Conservation (phyloP, 2,888 invertebrate genomes). For the Hyposoter dolosus region DNA sequence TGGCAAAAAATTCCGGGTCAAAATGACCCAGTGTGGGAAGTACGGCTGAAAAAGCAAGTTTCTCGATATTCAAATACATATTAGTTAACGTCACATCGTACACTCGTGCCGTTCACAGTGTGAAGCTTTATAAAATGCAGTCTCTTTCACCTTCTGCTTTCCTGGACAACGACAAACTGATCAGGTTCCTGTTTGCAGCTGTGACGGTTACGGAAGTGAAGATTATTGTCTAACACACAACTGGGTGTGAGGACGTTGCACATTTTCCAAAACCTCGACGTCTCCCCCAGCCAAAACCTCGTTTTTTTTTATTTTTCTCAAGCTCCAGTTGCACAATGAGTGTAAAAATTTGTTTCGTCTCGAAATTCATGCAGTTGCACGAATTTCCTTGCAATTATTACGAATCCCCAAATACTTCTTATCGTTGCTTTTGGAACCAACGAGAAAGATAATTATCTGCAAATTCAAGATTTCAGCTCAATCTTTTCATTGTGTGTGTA, state of each 20-base stretch:
- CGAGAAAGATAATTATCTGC: slow-evolving; percentile 47
- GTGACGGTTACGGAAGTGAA: slow-evolving; percentile 46
- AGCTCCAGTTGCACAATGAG: not conserved
- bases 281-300: not conserved
- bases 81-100: not conserved
- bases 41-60: not conserved
- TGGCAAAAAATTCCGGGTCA: not conserved
- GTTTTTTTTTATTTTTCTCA: not conserved
- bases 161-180: slow-evolving; percentile 81
- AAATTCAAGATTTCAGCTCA: slow-evolving; percentile 1
- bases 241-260: not conserved
- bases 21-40: not conserved
- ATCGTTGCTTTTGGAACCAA: not conserved
- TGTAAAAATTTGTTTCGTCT: not conserved
- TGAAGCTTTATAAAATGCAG: not conserved
- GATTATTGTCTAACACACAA: slow-evolving; percentile 13
- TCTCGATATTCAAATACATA: not conserved
- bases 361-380: not conserved
- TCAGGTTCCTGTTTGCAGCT: slow-evolving; percentile 77
- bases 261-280: not conserved
- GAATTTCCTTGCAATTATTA: too few species aligned
- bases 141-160: slow-evolving; percentile 76
- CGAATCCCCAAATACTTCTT: not conserved
- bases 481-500: too few species aligned
- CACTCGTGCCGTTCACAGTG: slow-evolving; percentile 11